A percentile compares a stretch with the other conserved stretches of the same genome.
phyloP scores from a whole-genome alignment of 1,140 invertebrate species.

The Procambarus virginalis region DNA sequence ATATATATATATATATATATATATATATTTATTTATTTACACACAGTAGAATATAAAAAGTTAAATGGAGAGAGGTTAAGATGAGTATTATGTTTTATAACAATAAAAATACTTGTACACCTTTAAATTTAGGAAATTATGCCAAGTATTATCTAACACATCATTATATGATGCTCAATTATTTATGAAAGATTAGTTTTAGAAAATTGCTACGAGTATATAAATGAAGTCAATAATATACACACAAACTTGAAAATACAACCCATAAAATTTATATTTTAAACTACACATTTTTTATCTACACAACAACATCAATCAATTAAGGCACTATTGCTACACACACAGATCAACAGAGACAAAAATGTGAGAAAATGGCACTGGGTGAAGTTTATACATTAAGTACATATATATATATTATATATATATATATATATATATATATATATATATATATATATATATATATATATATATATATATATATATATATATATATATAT shows the following conservation, averaged over 20 bases:
- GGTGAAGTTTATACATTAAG: background rate
- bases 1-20: too few relatives aligned
- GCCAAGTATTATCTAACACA: background rate
- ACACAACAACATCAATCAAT: slow-evolving; percentile 59
- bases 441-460: background rate
- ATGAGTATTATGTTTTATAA: slow-evolving; percentile 33
- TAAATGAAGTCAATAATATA: slow-evolving; percentile 12
- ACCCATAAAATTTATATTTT: slow-evolving; percentile 59
- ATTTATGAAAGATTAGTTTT: background rate
- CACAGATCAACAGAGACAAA: slow-evolving; percentile 7
- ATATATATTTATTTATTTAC: background rate
- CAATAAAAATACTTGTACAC: background rate
- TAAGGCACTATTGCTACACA: slow-evolving; percentile 35
- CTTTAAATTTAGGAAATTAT: background rate
- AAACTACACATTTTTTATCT: slow-evolving; percentile 59
- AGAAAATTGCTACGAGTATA: slow-evolving; percentile 12
- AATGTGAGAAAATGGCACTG: slow-evolving; percentile 15
- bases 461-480: slow-evolving; percentile 11
- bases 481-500: background rate
- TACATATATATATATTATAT: background rate
- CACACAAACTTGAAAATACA: slow-evolving; percentile 60
- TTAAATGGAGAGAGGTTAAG: slow-evolving; percentile 27
- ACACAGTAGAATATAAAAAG: background rate
- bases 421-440: background rate
- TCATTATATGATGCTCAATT: background rate